phyloP scores from a whole-genome alignment of 2,113 vertebrate species.

The Daphoenositta chrysoptera region DNA sequence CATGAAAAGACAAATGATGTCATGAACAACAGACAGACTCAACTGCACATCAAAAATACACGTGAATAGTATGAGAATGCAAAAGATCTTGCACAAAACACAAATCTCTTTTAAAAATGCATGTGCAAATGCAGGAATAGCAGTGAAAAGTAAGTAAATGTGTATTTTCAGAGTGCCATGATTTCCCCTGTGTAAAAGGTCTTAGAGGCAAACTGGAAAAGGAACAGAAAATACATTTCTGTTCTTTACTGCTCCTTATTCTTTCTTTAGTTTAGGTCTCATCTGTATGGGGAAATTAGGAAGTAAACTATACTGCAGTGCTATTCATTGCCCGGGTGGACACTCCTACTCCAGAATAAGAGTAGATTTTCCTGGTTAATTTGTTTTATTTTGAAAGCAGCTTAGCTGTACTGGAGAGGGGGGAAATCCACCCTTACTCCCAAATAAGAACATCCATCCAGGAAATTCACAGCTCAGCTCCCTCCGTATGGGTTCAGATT shows the following conservation, averaged over 20 bases:
- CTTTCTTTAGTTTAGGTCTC: not conserved
- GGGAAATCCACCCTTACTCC: not conserved
- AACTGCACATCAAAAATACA: not conserved
- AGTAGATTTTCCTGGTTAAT: not conserved
- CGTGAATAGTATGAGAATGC: not conserved
- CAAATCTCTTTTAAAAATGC: slow-evolving; percentile 7
- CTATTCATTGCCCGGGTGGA: not conserved
- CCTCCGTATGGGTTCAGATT: rapidly evolving
- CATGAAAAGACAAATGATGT: not conserved
- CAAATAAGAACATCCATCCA: not conserved
- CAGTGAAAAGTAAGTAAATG: not conserved
- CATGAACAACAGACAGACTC: not conserved
- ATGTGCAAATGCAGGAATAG: not conserved
- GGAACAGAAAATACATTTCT: not conserved
- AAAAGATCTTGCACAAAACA: not conserved
- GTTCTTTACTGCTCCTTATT: slow-evolving; percentile 17
- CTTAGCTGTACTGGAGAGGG: not conserved
- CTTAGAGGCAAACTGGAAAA: slow-evolving; percentile 29
- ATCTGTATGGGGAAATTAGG: slow-evolving; percentile 4
- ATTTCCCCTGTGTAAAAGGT: slow-evolving; percentile 8
- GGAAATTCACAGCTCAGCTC: not conserved
- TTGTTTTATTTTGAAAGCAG: slow-evolving; percentile 10
- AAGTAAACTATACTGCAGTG: not conserved
- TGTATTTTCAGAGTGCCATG: not conserved
- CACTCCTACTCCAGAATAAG: not conserved